Conservation (phyloP, 1,140 invertebrate genomes). For the Latrodectus geometricus region DNA sequence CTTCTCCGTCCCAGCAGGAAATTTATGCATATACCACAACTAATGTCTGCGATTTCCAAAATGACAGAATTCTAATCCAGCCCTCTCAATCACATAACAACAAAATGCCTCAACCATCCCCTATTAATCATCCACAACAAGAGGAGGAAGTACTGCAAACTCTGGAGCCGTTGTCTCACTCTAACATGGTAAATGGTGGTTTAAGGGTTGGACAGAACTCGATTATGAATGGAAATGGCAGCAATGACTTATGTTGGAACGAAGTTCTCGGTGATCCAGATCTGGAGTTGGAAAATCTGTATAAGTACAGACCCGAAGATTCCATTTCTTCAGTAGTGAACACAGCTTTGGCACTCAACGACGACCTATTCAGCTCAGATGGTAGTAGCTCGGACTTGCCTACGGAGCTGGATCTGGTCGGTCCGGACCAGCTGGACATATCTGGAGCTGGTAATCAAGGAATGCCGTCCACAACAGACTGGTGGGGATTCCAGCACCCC, state of each 20-base stretch:
- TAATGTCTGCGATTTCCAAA: conserved; percentile 46
- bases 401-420: conserved; percentile 46
- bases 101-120: not conserved
- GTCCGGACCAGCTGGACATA: conserved; percentile 23
- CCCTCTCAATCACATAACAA: conserved; percentile 9
- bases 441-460: not conserved
- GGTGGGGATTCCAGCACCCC: conserved; percentile 52
- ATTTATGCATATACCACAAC: conserved; percentile 20
- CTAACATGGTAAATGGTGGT: conserved; percentile 1
- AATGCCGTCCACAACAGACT: conserved; percentile 13
- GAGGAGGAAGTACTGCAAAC: conserved; percentile 31
- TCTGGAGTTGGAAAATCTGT: conserved; percentile 68
- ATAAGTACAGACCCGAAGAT: conserved; percentile 61
- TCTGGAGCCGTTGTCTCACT: conserved; percentile 29
- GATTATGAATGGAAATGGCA: conserved; percentile 1
- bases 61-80: conserved; percentile 18
- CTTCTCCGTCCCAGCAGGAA: conserved; percentile 6
- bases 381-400: conserved; percentile 54
- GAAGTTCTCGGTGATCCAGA: conserved; percentile 71
- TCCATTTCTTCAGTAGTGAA: conserved; percentile 55
- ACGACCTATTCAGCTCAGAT: conserved; percentile 58
- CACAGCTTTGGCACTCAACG: conserved; percentile 53
- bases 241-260: conserved; percentile 70
- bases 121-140: not conserved
- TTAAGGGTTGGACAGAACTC: not conserved